These are phyloP conservation scores for Platygyra sinensis DNA, from an alignment of 64 coral and sea anemone species.

Conservation along the genomic window DNA sequence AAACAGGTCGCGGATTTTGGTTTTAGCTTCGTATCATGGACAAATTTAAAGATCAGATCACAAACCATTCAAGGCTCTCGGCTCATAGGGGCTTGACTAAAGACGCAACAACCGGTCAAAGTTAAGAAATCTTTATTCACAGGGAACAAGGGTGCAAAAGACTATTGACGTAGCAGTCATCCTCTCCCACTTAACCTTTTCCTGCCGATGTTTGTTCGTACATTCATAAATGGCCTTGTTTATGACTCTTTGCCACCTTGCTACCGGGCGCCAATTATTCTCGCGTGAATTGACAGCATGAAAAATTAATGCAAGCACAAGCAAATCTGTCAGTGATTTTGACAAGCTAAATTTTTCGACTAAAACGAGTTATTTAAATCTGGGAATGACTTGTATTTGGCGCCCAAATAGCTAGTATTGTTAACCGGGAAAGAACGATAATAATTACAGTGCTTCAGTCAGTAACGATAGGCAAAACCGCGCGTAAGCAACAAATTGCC, in stretches of 20 bases:
- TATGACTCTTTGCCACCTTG: neutral
- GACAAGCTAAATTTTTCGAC: slow-evolving; percentile 8
- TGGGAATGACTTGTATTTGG: slow-evolving; percentile 18
- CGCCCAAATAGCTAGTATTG: too few relatives aligned
- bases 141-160: neutral
- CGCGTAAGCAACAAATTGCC: neutral
- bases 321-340: slow-evolving; percentile 18
- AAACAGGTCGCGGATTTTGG: slow-evolving; percentile 40
- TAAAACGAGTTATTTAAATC: neutral
- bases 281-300: slow-evolving; percentile 5
- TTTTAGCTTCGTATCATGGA: slow-evolving; percentile 56
- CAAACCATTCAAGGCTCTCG: slow-evolving; percentile 12
- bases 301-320: slow-evolving; percentile 44
- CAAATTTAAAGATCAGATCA: slow-evolving; percentile 58
- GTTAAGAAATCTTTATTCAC: neutral
- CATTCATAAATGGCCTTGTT: neutral
- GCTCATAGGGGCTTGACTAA: neutral
- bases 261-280: slow-evolving; percentile 23
- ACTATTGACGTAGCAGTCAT: neutral
- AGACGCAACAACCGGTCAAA: neutral
- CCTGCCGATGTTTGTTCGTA: neutral
- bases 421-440: neutral
- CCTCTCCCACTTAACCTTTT: neutral
- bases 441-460: neutral
- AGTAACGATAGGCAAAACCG: neutral